These are phyloP conservation scores for Drosophila birchii DNA, from an alignment of 2,888 invertebrate genomes.

Conservation along the genomic window DNA sequence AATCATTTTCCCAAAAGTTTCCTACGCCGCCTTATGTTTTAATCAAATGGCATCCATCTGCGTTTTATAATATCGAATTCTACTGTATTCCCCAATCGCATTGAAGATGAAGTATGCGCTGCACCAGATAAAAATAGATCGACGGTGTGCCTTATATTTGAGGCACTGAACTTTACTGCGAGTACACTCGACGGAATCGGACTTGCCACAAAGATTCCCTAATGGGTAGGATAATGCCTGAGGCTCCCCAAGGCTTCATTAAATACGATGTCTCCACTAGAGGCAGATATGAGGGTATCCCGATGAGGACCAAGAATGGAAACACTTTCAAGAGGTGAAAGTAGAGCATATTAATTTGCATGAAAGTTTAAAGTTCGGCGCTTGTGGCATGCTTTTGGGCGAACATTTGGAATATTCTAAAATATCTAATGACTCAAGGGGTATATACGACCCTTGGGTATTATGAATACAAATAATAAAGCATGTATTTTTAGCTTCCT, in stretches of 20 bases:
- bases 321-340: slow-evolving; percentile 55
- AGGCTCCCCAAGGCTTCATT: slow-evolving; percentile 47
- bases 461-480: neutral
- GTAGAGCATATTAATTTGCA: slow-evolving; percentile 11
- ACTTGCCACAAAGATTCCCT: neutral
- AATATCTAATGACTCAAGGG: neutral
- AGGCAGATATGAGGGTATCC: slow-evolving; percentile 32
- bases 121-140: slow-evolving; percentile 28
- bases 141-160: slow-evolving; percentile 26
- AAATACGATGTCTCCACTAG: slow-evolving; percentile 32
- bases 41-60: slow-evolving; percentile 1
- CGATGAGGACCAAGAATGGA: slow-evolving; percentile 35
- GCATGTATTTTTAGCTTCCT: neutral
- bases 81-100: slow-evolving; percentile 22
- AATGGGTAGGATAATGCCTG: slow-evolving; percentile 45
- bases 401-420: slow-evolving; percentile 7
- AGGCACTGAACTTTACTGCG: slow-evolving; percentile 39
- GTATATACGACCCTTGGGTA: slow-evolving; percentile 1
- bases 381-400: slow-evolving; percentile 42
- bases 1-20: neutral
- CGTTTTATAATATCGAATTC: slow-evolving; percentile 5
- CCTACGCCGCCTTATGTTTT: neutral
- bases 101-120: slow-evolving; percentile 30
- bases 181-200: slow-evolving; percentile 23
- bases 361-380: slow-evolving; percentile 17